Conservation (phyloP, 1,140 invertebrate species). For the Cherax quadricarinatus region DNA sequence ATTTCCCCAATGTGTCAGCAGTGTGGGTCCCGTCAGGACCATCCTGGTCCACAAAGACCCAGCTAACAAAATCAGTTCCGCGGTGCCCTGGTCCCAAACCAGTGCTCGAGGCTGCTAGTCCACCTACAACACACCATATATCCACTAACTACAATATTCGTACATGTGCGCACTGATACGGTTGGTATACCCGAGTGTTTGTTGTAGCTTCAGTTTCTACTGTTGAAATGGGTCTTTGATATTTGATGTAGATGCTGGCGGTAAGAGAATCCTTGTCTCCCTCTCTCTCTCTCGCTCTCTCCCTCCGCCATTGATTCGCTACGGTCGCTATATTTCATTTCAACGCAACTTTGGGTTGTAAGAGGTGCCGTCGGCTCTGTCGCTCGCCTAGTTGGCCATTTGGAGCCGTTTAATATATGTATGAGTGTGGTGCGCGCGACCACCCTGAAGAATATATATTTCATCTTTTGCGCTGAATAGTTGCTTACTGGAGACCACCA, state of each 20-base stretch:
- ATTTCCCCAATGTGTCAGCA: constrained; percentile 51
- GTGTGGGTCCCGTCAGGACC: constrained; percentile 27
- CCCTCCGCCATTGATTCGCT: neutral
- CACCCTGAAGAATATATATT: constrained; percentile 27
- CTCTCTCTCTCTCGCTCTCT: neutral
- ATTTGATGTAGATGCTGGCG: neutral
- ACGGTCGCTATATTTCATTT: constrained; percentile 40
- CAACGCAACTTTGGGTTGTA: constrained; percentile 24
- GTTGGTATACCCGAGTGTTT: no score
- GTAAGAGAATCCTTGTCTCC: no score
- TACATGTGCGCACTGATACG: no score
- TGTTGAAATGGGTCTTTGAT: neutral
- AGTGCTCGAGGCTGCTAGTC: no score
- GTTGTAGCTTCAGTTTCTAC: no score
- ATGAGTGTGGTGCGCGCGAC: constrained; percentile 26
- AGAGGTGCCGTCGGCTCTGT: constrained; percentile 12
- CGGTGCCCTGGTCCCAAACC: neutral
- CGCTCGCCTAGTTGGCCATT: constrained; percentile 47
- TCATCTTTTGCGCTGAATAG: neutral
- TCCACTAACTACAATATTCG: no score
- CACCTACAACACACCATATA: no score
- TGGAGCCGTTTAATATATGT: constrained; percentile 48
- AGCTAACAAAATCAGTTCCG: constrained; percentile 44
- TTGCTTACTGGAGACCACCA: no score
- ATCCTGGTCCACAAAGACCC: constrained; percentile 38